Evolutionary conservation across 2,113 vertebrate species (phyloP).

Genomic region (Thunnus thynnus): DNA sequence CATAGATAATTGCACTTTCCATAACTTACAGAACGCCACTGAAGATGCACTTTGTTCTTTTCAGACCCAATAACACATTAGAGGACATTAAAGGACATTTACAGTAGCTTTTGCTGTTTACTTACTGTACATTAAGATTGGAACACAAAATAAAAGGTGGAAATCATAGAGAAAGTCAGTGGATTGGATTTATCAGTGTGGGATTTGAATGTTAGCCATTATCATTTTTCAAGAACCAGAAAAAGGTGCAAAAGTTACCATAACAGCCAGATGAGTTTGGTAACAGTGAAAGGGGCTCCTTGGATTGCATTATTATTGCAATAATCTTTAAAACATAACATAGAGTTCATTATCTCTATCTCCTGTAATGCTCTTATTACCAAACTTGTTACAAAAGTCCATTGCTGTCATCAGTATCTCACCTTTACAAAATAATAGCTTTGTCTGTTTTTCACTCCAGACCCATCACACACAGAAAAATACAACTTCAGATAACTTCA

Average conservation of each 20-base stretch:
- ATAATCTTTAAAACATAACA: constrained; percentile 18
- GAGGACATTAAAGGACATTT: background rate
- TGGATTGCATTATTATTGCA: background rate
- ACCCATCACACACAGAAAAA: background rate
- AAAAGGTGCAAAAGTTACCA: constrained; percentile 1
- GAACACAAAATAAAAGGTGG: constrained; percentile 9
- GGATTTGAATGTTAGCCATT: constrained; percentile 28
- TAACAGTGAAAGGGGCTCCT: constrained; percentile 6
- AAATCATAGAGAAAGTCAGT: constrained; percentile 23
- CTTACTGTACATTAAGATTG: constrained; percentile 9
- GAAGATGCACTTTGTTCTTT: background rate
- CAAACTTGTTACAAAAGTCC: background rate
- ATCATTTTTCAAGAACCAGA: constrained; percentile 20
- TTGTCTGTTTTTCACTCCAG: background rate
- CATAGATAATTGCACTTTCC: background rate
- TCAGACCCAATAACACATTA: background rate
- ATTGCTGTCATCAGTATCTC: background rate
- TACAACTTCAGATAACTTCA: background rate
- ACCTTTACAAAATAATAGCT: background rate
- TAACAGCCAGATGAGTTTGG: background rate
- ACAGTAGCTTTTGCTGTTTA: constrained; percentile 6
- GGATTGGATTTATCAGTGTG: constrained; percentile 33
- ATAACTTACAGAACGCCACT: background rate
- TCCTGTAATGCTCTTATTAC: background rate
- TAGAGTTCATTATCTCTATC: constrained; percentile 17